Percentiles rank a stretch among this genome's conserved stretches.
phyloP scores from a whole-genome alignment of 2,113 vertebrate species.

The Aegypius monachus region DNA sequence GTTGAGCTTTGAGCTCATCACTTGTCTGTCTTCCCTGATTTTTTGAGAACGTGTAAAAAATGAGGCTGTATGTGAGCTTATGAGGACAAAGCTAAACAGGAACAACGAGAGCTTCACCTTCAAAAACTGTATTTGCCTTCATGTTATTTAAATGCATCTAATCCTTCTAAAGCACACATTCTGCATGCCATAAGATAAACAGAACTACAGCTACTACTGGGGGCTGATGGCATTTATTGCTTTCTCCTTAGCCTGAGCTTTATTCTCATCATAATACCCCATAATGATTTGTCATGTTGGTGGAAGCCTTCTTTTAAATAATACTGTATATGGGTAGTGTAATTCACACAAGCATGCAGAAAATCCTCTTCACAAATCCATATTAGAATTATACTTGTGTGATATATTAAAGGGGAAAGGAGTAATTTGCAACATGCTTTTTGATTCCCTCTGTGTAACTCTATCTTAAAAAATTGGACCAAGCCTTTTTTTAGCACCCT shows the following conservation, averaged over 20 bases:
- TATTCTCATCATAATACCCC: background rate
- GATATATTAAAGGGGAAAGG: background rate
- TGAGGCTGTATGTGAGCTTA: background rate
- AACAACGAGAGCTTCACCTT: background rate
- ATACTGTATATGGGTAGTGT: background rate
- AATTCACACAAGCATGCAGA: background rate
- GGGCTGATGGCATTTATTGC: background rate
- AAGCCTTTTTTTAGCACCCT: conserved; percentile 1
- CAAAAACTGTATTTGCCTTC: background rate
- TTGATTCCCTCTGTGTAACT: background rate
- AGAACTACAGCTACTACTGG: background rate
- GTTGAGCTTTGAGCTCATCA: background rate
- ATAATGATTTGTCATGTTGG: background rate
- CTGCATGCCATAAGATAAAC: background rate
- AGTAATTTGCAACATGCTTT: background rate
- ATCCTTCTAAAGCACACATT: background rate
- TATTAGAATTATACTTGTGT: background rate
- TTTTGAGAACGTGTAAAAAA: background rate
- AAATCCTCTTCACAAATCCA: background rate
- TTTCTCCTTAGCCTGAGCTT: background rate
- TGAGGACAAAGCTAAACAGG: background rate
- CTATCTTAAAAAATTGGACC: background rate
- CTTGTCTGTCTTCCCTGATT: background rate
- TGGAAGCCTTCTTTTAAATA: background rate
- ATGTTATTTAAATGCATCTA: background rate